Evolutionary conservation across 2,888 invertebrate genomes (phyloP), one percentile per base, ranked within the genome.

Genomic region (Zaprionus bogoriensis): DNA sequence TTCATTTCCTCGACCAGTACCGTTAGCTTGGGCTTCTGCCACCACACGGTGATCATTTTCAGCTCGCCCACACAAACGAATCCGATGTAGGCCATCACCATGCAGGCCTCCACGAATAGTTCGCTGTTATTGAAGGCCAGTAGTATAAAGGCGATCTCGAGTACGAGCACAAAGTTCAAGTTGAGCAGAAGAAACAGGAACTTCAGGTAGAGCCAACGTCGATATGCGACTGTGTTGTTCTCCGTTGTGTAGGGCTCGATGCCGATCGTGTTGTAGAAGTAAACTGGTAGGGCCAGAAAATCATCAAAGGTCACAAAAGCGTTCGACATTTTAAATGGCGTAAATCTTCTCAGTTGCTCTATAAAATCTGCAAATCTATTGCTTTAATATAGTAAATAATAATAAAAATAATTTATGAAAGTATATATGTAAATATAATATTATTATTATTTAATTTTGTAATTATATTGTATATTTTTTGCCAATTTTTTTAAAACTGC

Each of bases 1-100:
- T 75, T 58, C 54, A 89, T 44, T 17, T 77, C 59, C 0, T 53
- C 32, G 20, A 88, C 70, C 3, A 89, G 41, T 0, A 47, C 14
- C 1, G 67, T 76, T 12, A 88, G 27, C 4, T 60, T 55, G 0
- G 63, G 7, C 5, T 76, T 84, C 9, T 62, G 62, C 57, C 20
- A 22, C 67, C 52, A 53, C 12, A 67, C 73, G 5, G 42, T 67
- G 1, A 62, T 1, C 30, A 67, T 67, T 46, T 70, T 70, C 0
- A 67, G 23, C 12, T 67, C 50, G 0, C 67, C 66, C 3, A 72
- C 57, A 3, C 50, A 0, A 1, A 58, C 27, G 12, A 47, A 70
- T 4, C 53, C 67, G 0, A 72, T 51, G 39, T 58, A 72, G 20
- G 57, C 32, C 22, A 62, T 47, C 0, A 71, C 38, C 62, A 61